Conservation (phyloP, 2,113 vertebrate genomes). For the Silurus meridionalis region DNA sequence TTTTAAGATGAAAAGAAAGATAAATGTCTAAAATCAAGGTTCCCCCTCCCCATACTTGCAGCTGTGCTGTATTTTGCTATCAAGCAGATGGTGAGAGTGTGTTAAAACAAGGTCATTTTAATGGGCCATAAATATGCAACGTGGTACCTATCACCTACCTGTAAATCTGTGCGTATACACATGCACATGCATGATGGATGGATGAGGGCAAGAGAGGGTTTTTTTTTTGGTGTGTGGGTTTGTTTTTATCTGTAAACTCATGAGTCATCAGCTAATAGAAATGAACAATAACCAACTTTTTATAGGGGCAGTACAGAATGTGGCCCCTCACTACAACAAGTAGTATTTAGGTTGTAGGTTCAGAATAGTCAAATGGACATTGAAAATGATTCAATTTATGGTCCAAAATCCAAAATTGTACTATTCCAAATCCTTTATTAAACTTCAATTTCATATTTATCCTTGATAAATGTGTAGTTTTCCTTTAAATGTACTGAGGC, state of each 20-base stretch:
- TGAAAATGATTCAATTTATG: neutral
- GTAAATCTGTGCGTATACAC: slow-evolving; percentile 27
- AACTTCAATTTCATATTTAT: neutral
- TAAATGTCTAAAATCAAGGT: too few relatives aligned
- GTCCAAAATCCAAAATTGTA: neutral
- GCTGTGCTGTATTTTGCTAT: slow-evolving; percentile 8
- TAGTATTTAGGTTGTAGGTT: too few relatives aligned
- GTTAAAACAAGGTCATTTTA: slow-evolving; percentile 46
- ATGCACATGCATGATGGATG: slow-evolving; percentile 12
- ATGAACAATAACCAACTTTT: neutral
- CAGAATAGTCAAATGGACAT: neutral
- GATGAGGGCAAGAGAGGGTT: slow-evolving; percentile 10
- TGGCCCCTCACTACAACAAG: neutral
- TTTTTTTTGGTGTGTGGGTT: neutral
- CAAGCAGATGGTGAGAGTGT: slow-evolving; percentile 53
- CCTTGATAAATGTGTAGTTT: neutral
- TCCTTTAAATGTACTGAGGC: neutral
- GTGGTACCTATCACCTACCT: slow-evolving; percentile 50
- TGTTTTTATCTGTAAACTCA: slow-evolving; percentile 21
- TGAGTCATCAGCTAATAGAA: slow-evolving; percentile 29
- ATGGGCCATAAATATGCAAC: slow-evolving; percentile 69
- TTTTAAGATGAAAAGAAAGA: neutral
- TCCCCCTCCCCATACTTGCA: too few relatives aligned
- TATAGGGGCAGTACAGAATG: neutral
- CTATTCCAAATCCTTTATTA: neutral